A percentile compares a stretch with the other conserved stretches of the same genome.
These are phyloP conservation scores for Notiomystis cincta DNA, from an alignment of 2,113 vertebrate species.

Conservation along the genomic window DNA sequence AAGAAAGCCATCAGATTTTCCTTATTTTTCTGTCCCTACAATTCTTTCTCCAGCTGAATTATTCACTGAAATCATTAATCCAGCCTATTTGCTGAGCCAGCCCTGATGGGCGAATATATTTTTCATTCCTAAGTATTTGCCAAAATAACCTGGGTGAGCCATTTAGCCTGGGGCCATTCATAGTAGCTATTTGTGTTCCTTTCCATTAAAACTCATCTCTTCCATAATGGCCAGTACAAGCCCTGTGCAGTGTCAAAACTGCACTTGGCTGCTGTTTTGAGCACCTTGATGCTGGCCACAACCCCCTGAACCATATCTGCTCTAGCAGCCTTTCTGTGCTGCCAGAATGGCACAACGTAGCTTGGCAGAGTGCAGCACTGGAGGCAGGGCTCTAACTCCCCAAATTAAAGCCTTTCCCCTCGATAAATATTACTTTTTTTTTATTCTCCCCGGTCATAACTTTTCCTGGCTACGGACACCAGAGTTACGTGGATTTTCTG, in stretches of 20 bases:
- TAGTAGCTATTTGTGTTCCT: not conserved
- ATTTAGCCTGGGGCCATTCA: not conserved
- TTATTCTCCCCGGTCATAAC: not conserved
- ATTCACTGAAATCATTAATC: conserved; percentile 32
- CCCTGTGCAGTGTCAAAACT: not conserved
- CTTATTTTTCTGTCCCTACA: not conserved
- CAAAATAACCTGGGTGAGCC: conserved; percentile 36
- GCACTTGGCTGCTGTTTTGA: not conserved
- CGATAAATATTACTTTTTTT: not conserved
- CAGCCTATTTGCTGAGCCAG: conserved; percentile 8
- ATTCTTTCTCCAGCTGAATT: not conserved
- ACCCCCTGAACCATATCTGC: not conserved
- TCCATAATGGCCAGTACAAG: not conserved
- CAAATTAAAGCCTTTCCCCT: not conserved
- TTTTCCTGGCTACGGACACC: conserved; percentile 2
- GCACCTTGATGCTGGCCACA: not conserved
- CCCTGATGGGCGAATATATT: not conserved
- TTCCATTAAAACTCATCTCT: not conserved
- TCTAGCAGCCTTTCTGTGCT: not conserved
- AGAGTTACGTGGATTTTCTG: conserved; percentile 14
- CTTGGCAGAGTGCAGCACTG: not conserved
- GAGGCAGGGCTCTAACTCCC: not conserved
- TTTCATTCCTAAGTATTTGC: conserved; percentile 20
- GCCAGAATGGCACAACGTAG: not conserved
- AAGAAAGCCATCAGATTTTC: not conserved